phyloP scores from a whole-genome alignment of 2,888 invertebrate species.

The Plutella xylostella region DNA sequence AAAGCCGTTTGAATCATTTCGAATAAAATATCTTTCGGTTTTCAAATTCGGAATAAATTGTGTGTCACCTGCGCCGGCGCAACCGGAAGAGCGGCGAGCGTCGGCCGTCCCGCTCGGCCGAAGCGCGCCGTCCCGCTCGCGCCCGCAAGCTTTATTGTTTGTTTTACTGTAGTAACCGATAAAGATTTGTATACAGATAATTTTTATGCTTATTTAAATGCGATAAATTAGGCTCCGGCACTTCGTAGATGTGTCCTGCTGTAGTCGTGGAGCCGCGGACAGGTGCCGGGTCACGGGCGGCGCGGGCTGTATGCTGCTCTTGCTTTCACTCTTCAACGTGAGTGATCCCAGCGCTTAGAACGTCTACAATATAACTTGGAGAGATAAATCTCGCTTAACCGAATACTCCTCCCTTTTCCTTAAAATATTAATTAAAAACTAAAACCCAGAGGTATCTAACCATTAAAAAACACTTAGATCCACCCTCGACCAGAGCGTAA shows the following conservation, averaged over 20 bases:
- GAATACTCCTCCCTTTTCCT: too few relatives aligned
- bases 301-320: too few relatives aligned
- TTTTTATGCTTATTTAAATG: conserved; percentile 58
- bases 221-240: conserved; percentile 54
- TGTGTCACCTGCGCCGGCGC: conserved; percentile 63
- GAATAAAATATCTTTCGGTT: conserved; percentile 65
- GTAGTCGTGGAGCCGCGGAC: too few relatives aligned
- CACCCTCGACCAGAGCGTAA: background rate
- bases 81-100: conserved; percentile 57
- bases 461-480: background rate
- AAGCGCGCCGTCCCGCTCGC: conserved; percentile 30
- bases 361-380: too few relatives aligned
- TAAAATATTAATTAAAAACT: too few relatives aligned
- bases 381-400: too few relatives aligned
- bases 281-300: too few relatives aligned
- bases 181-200: conserved; percentile 58
- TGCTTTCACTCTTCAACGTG: too few relatives aligned
- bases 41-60: conserved; percentile 70
- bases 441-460: conserved; percentile 25
- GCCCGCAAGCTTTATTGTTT: conserved; percentile 47
- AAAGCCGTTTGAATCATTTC: conserved; percentile 65
- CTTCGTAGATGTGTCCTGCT: conserved; percentile 41
- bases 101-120: conserved; percentile 24
- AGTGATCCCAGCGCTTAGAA: too few relatives aligned
- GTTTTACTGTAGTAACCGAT: conserved; percentile 42